These are phyloP conservation scores for Tangara arthus DNA, from an alignment of 2,797 vertebrate species.

Conservation along the genomic window DNA sequence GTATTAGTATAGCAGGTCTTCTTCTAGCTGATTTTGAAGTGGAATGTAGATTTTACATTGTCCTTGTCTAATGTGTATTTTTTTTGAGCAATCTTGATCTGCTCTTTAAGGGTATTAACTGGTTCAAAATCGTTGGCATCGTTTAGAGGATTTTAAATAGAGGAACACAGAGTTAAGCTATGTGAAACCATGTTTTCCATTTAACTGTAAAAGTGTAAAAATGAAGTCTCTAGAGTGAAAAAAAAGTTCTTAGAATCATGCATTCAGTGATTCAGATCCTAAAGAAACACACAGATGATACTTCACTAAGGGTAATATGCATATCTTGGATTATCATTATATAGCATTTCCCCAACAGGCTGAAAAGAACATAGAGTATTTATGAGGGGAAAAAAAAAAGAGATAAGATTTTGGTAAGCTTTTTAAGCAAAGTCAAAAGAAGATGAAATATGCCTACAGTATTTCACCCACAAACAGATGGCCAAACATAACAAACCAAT, in stretches of 20 bases:
- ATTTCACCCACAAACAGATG: slow-evolving; percentile 71
- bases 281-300: background rate
- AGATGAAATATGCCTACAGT: slow-evolving; percentile 25
- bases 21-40: slow-evolving; percentile 17
- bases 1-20: slow-evolving; percentile 16
- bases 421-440: slow-evolving; percentile 53
- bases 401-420: background rate
- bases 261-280: background rate
- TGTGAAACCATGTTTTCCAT: background rate
- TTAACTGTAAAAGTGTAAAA: background rate
- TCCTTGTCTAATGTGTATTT: background rate
- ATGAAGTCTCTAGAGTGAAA: background rate
- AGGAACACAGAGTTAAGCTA: background rate
- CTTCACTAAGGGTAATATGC: background rate
- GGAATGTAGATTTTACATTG: background rate
- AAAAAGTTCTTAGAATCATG: background rate
- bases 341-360: background rate
- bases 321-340: background rate
- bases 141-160: background rate
- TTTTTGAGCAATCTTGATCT: background rate
- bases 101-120: background rate
- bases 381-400: background rate
- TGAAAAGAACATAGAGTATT: slow-evolving; percentile 5
- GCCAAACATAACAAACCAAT: slow-evolving; percentile 70
- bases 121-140: background rate